These are phyloP conservation scores for Stomatorhinus ivindoensis DNA, from an alignment of 2,113 vertebrate genomes.

Conservation along the genomic window DNA sequence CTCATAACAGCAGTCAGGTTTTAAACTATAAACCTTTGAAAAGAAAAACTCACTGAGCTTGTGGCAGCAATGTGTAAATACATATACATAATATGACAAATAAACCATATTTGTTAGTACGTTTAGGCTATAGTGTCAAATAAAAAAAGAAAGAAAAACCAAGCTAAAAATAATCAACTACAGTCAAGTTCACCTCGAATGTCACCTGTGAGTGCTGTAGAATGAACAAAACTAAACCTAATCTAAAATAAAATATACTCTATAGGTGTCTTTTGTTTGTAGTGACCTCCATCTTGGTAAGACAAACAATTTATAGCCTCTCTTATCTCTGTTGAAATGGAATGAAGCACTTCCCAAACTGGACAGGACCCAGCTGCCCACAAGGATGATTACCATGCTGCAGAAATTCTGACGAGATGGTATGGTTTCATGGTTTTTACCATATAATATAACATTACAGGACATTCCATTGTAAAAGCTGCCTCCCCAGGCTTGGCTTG, in stretches of 20 bases:
- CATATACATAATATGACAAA: neutral
- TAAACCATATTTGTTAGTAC: neutral
- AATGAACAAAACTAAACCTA: neutral
- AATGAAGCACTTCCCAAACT: neutral
- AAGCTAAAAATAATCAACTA: neutral
- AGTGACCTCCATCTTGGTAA: neutral
- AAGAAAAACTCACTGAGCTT: neutral
- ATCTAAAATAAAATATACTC: neutral
- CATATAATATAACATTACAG: neutral
- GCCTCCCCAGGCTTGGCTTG: neutral
- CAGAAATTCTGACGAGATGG: neutral
- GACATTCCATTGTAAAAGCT: constrained; percentile 3
- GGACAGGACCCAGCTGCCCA: neutral
- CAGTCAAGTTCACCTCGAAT: neutral
- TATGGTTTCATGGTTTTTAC: neutral
- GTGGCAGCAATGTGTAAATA: neutral
- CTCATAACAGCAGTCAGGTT: neutral
- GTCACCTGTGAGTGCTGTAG: neutral
- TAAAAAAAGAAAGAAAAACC: neutral
- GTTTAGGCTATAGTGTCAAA: neutral
- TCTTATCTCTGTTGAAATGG: constrained; percentile 1
- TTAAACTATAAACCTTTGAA: neutral
- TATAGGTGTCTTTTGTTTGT: neutral
- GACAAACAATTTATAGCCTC: neutral
- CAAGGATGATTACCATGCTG: constrained; percentile 2